Percentiles rank a stretch among this genome's conserved stretches.
Conservation (phyloP, 2,113 vertebrate genomes). For the Donacobius atricapilla region DNA sequence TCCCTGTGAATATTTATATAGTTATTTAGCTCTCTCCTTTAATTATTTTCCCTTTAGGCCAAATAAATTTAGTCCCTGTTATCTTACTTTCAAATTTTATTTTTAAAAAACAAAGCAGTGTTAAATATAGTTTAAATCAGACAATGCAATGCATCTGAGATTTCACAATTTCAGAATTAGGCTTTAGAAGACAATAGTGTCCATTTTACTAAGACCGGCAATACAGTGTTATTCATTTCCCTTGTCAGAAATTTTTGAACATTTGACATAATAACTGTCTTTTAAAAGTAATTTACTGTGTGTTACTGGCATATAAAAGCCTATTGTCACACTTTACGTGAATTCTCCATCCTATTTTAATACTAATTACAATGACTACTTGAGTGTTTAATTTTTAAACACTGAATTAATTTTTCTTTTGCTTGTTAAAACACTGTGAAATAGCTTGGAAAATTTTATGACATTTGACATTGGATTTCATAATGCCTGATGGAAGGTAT, state of each 20-base stretch:
- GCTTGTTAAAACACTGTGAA: neutral
- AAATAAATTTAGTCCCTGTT: slow-evolving; percentile 9
- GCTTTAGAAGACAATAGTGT: neutral
- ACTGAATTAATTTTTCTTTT: neutral
- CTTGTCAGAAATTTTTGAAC: neutral
- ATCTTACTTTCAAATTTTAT: slow-evolving; percentile 3
- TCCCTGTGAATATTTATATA: neutral
- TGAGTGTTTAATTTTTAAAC: slow-evolving; percentile 17
- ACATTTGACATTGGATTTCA: neutral
- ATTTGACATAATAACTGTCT: neutral
- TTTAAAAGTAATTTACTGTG: neutral
- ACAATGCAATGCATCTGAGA: neutral
- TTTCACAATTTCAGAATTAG: neutral
- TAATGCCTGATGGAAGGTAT: neutral
- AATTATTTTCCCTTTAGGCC: neutral
- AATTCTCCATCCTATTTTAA: slow-evolving; percentile 6
- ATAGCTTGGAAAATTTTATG: neutral
- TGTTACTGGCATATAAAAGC: neutral
- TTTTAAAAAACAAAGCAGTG: neutral
- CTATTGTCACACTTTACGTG: neutral
- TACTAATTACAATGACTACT: neutral
- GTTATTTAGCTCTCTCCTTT: neutral
- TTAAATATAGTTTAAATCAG: slow-evolving; percentile 9
- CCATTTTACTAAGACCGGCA: neutral
- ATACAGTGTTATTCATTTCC: neutral